phyloP scores from a whole-genome alignment of 2,888 invertebrate species.

The Stenchaetothrips biformis region DNA sequence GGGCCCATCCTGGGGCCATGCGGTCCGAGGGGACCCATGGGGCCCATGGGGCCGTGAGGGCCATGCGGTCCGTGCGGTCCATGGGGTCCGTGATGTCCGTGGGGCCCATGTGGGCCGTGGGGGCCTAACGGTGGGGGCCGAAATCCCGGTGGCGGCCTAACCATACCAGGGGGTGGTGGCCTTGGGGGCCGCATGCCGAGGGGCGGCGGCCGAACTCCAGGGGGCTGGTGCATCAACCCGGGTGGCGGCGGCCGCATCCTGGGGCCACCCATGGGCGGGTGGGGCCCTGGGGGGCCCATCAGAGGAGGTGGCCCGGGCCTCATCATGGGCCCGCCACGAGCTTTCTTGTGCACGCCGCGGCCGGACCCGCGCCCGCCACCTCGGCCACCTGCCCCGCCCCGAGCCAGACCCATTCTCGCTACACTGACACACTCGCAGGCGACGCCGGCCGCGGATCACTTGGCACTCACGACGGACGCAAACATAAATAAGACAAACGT shows the following conservation, averaged over 20 bases:
- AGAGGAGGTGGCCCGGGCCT: not conserved
- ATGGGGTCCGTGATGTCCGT: constrained; percentile 31
- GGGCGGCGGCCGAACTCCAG: constrained; percentile 38
- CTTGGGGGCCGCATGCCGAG: constrained; percentile 35
- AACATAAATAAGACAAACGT: not conserved
- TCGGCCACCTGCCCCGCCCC: not conserved
- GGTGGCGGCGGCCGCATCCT: constrained; percentile 36
- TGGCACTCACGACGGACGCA: not conserved
- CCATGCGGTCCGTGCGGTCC: constrained; percentile 33
- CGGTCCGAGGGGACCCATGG: constrained; percentile 18
- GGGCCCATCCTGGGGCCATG: constrained; percentile 31
- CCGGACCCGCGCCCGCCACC: not conserved
- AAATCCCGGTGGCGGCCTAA: constrained; percentile 39
- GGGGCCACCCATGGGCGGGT: not conserved
- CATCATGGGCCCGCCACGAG: constrained; percentile 15
- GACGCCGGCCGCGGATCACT: not conserved
- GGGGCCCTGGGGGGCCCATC: not conserved
- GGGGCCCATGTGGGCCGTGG: constrained; percentile 30
- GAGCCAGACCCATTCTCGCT: not conserved
- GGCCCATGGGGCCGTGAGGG: constrained; percentile 35
- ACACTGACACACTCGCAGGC: not conserved
- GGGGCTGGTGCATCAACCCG: constrained; percentile 36
- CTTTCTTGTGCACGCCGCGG: constrained; percentile 11
- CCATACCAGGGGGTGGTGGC: constrained; percentile 39
- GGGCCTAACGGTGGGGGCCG: constrained; percentile 28